Base-by-base conservation (phyloP, 2,888 invertebrate species). In the Cryptocephalus moraei region DNA sequence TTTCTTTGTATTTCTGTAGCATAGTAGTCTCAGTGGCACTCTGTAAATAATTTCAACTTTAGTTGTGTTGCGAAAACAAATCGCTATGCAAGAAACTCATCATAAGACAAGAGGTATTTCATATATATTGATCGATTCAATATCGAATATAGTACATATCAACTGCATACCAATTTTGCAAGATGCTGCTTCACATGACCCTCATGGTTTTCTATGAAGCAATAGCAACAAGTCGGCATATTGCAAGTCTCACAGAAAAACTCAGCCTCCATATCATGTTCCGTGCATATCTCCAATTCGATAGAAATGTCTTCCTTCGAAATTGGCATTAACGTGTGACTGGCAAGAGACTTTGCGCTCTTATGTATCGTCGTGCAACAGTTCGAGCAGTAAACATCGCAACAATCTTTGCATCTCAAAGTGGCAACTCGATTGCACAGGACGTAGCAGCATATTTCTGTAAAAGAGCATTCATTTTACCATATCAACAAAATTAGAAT, bases 221-320 rank as follows among this genome's bases (percentile, higher is more conserved):
- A 76, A 42, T 70, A 67, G n/a, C 70, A 65, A 48, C 76, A 77
- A 1, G 61, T 55, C 2, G 60, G 52, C 22, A 51, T 42, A n/a
- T 65, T 49, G 54, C 76, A 76, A 9, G 62, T 57, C 3, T 56
- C 58, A 50, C 76, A 77, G 48, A 62, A 65, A 55, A 72, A 70
- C 12, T 70, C 71, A 14, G 66, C 31, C 1, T 56, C 45, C 46
- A 63, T 56, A 1, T 55, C 39, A 56, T 73, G 73, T 33, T 55
- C 54, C 0, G 38, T 12, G 50, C 63, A 64, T 33, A 50, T 54
- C 14, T 57, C 56, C 41, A 64, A 49, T 9, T 52, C 51, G 8
- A 55, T 36, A 32, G 49, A 46, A 39, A 52, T 49, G 34, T 49
- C 50, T 8, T 34, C 32, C 33, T 38, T 45, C 12, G 46, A 46